Evolutionary conservation across 2,888 invertebrate species (phyloP), one percentile per base, ranked within the genome.

Genomic region (Amphiduros pacificus): DNA sequence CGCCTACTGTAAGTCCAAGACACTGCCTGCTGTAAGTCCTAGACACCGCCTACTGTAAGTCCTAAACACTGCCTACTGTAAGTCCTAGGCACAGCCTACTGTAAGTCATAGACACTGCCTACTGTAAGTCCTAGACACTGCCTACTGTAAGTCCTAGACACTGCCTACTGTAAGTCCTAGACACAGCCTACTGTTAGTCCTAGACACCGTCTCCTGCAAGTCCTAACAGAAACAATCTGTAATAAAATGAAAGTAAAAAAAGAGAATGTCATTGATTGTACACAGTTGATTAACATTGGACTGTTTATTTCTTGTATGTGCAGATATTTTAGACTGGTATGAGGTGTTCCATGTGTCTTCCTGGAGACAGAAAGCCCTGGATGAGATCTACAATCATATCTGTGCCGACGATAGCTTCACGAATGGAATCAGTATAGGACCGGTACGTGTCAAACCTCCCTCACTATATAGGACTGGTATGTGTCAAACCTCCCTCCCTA

Each of bases 361-460:
- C 2, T 61, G 70, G 55, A 55, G 77, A 27, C 50, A 71, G 55
- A 71, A 66, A 55, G 70, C 77, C 14, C 56, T 78, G 52, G 60
- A 70, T 31, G 61, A 64, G 52, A 68, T 74, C 36, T 77, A 79
- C 36, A 68, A 74, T 31, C 77, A 78, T 62, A 73, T 78, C 32
- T 72, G 72, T 64, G 76, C 76, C 24, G 78, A 78, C 61, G 78
- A 78, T 54, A 57, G 64, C 40, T 76, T 76, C 65, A 76, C 78
- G 9, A 68, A 76, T 20, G 65, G 72, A 36, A 74, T 78, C 63
- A 75, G 75, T 61, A 76, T 78, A 56, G 78, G 77, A n/a, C 78
- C 78, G n/a, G 77, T 78, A n/a, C 63, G 71, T 70, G 4, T 27
- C 3, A 27, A 9, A 51, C 51, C n/a, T 51, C 6, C n/a, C n/a